phyloP scores from a whole-genome alignment of 2,797 vertebrate genomes.

The Coracias cyanogaster region DNA sequence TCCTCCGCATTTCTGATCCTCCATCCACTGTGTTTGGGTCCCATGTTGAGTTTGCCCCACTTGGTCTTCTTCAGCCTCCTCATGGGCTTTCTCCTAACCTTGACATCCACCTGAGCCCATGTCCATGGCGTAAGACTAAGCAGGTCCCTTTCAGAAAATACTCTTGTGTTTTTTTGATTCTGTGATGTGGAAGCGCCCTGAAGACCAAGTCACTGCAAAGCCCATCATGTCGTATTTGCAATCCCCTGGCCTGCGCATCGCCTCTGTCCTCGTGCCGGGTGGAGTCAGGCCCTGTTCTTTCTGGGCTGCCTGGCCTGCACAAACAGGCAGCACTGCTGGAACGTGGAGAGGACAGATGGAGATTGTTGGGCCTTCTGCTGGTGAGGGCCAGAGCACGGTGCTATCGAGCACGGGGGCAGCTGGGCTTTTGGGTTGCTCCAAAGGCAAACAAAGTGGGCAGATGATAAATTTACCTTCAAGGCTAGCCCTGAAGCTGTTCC shows the following conservation, averaged over 20 bases:
- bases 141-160: background rate
- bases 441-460: background rate
- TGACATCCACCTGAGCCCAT: background rate
- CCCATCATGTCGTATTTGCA: accelerated
- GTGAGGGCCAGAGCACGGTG: accelerated
- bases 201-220: background rate
- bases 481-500: background rate
- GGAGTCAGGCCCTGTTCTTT: background rate
- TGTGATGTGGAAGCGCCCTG: background rate
- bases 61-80: background rate
- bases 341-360: background rate
- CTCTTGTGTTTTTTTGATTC: background rate
- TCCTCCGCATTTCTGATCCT: background rate
- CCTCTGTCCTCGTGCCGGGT: background rate
- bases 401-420: accelerated
- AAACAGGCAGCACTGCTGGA: background rate
- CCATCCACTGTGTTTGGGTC: background rate
- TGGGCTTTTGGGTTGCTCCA: background rate
- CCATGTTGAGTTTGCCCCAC: background rate
- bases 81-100: background rate
- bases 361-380: background rate
- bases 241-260: background rate
- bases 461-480: background rate
- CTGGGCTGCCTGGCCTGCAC: background rate
- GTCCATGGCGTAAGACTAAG: background rate